Conservation (phyloP, 2,113 vertebrate species). For the Pyrgilauda ruficollis region DNA sequence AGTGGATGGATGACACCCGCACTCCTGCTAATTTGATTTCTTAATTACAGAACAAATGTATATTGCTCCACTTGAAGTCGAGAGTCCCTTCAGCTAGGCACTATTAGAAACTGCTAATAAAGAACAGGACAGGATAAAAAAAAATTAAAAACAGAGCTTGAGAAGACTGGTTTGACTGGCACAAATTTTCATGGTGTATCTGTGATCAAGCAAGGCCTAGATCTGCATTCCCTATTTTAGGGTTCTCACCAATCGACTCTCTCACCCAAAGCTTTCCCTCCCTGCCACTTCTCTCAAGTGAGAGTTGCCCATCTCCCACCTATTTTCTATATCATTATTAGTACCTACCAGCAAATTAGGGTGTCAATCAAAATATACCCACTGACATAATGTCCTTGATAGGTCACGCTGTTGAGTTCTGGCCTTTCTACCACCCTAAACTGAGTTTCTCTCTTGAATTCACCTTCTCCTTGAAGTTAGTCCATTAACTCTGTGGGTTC, state of each 20-base stretch:
- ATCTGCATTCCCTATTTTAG: background rate
- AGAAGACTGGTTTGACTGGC: background rate
- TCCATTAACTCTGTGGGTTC: background rate
- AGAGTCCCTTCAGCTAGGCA: background rate
- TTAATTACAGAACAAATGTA: slow-evolving; percentile 50
- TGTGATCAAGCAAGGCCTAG: background rate
- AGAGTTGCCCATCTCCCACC: background rate
- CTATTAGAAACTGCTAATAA: background rate
- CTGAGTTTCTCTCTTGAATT: background rate
- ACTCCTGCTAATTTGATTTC: slow-evolving; percentile 40
- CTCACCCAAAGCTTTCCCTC: background rate
- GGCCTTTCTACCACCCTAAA: background rate
- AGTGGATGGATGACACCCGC: background rate
- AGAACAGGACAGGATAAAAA: background rate
- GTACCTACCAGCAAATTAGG: background rate
- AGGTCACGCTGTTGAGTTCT: background rate
- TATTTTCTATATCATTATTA: background rate
- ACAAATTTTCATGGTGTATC: background rate
- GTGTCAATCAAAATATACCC: background rate
- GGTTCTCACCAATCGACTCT: background rate
- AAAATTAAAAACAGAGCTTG: background rate
- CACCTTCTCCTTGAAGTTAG: background rate
- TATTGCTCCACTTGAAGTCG: background rate
- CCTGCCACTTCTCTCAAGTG: background rate
- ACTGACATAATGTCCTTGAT: background rate